These are phyloP conservation scores for Globicephala melas DNA, from an alignment of 2,113 vertebrate genomes.

Conservation along the genomic window DNA sequence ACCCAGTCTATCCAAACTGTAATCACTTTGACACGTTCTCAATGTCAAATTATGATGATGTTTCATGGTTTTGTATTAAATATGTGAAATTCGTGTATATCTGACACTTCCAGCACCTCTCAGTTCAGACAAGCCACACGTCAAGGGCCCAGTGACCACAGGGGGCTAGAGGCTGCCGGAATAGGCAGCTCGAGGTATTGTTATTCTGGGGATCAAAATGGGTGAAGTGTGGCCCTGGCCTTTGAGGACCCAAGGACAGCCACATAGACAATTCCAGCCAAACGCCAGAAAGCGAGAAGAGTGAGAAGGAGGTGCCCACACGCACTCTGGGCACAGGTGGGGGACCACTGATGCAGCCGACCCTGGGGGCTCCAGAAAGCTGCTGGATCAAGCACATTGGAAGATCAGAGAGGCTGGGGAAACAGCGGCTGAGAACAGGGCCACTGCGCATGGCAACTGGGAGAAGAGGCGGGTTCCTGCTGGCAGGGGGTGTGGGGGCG, in stretches of 20 bases:
- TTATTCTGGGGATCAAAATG: not conserved
- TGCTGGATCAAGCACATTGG: not conserved
- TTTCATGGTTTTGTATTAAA: not conserved
- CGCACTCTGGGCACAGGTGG: not conserved
- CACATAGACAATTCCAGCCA: not conserved
- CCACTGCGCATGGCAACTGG: not conserved
- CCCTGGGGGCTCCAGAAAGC: not conserved
- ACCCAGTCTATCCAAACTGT: not conserved
- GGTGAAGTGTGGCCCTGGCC: not conserved
- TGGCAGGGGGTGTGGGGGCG: fast-evolving
- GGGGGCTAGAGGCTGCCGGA: not conserved
- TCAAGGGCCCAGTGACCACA: not conserved
- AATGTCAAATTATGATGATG: not conserved
- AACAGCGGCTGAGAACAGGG: not conserved
- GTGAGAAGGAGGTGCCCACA: too few relatives aligned
- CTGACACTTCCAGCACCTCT: not conserved
- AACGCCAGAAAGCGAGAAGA: not conserved
- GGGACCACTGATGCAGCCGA: too few relatives aligned
- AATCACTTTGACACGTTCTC: not conserved
- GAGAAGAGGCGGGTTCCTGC: not conserved
- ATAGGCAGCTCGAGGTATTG: too few relatives aligned
- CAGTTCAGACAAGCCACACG: not conserved
- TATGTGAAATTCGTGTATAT: not conserved
- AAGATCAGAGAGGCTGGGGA: not conserved
- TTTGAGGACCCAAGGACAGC: not conserved